phyloP scores from a whole-genome alignment of 2,113 vertebrate genomes.

The Siniperca chuatsi region DNA sequence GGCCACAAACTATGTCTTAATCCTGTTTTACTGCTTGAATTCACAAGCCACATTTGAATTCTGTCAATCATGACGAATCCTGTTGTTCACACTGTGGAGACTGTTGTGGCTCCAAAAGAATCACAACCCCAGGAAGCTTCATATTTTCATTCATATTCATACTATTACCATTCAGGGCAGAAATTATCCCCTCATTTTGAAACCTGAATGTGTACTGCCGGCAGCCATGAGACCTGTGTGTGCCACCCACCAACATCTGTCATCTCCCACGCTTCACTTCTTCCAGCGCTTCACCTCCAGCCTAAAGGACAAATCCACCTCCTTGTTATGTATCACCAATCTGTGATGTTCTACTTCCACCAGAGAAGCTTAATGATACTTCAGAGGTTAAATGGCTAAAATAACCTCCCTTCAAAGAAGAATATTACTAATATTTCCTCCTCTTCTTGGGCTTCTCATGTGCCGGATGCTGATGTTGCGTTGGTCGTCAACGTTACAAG shows the following conservation, averaged over 20 bases:
- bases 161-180: not conserved
- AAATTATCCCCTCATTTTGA: slow-evolving; percentile 43
- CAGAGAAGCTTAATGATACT: not conserved
- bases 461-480: not conserved
- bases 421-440: slow-evolving; percentile 24
- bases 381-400: not conserved
- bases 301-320: slow-evolving; percentile 35
- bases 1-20: slow-evolving; percentile 1
- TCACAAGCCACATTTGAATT: not conserved
- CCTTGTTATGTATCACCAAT: not conserved
- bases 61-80: not conserved
- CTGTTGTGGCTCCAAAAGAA: slow-evolving; percentile 29
- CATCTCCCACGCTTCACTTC: slow-evolving; percentile 36
- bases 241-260: slow-evolving; percentile 64
- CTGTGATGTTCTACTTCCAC: slow-evolving; percentile 4
- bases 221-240: slow-evolving; percentile 32
- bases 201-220: slow-evolving; percentile 30
- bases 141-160: slow-evolving; percentile 43
- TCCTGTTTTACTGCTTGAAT: slow-evolving; percentile 9
- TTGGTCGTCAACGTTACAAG: not conserved
- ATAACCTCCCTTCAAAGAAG: not conserved
- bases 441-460: slow-evolving; percentile 4
- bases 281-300: slow-evolving; percentile 19
- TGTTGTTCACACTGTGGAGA: slow-evolving; percentile 16
- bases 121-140: slow-evolving; percentile 3